Percentiles rank a stretch among this genome's conserved stretches.
Evolutionary conservation across 1,140 invertebrate species (phyloP).

Genomic region (Musca domestica): DNA sequence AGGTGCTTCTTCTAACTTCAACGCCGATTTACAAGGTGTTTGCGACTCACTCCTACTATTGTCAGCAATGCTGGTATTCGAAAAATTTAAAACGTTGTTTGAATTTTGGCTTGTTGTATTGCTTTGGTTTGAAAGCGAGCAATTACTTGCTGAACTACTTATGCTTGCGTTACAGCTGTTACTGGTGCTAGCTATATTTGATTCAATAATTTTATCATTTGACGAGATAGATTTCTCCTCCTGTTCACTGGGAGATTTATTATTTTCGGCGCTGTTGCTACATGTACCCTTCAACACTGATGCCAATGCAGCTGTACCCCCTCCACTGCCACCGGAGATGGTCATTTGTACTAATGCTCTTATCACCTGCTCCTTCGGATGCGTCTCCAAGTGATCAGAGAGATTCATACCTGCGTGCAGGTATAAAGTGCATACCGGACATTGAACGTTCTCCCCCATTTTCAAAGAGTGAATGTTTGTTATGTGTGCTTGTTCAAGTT

Average conservation of each 20-base stretch:
- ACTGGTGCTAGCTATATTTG: neutral
- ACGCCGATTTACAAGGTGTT: neutral
- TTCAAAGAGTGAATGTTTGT: slow-evolving; percentile 32
- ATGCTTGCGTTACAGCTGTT: neutral
- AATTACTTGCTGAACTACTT: neutral
- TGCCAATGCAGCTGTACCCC: neutral
- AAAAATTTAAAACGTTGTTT: neutral
- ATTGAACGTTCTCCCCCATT: slow-evolving; percentile 62
- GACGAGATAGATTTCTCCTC: neutral
- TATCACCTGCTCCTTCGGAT: slow-evolving; percentile 83
- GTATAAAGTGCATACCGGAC: slow-evolving; percentile 80
- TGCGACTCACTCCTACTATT: too few relatives aligned
- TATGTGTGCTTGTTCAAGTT: too few relatives aligned
- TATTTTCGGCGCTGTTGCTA: neutral
- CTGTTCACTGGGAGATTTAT: neutral
- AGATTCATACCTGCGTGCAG: slow-evolving; percentile 76
- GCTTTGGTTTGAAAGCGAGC: neutral
- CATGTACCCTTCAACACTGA: slow-evolving; percentile 4
- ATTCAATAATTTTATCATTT: neutral
- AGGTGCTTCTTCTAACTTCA: neutral
- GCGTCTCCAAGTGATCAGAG: slow-evolving; percentile 75
- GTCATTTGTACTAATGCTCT: slow-evolving; percentile 68
- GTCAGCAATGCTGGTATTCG: neutral
- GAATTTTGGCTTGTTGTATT: neutral
- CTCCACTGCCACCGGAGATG: slow-evolving; percentile 29